Percentiles rank a stretch among this genome's conserved stretches.
Conservation (phyloP, 2,113 vertebrate genomes). For the Thunnus maccoyii region DNA sequence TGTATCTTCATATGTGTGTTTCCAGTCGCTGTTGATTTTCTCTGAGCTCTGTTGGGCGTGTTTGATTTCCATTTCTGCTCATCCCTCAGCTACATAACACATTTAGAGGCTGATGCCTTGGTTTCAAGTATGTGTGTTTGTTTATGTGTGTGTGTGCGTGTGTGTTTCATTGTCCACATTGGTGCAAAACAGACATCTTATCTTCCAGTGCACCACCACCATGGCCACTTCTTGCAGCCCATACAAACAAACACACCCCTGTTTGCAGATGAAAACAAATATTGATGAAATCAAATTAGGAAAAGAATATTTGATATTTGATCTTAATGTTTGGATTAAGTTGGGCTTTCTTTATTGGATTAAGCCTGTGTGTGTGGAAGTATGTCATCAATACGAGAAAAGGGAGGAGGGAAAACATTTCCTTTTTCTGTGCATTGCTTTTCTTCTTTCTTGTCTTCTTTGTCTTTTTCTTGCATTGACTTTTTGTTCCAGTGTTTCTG, state of each 20-base stretch:
- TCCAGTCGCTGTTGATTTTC: constrained; percentile 62
- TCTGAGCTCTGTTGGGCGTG: constrained; percentile 53
- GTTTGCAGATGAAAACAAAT: constrained; percentile 84
- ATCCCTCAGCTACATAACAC: constrained; percentile 65
- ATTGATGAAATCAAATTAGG: constrained; percentile 82
- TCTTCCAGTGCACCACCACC: constrained; percentile 60
- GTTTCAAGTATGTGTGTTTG: constrained; percentile 57
- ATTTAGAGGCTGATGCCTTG: constrained; percentile 63
- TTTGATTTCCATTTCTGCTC: constrained; percentile 74
- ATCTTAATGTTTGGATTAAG: constrained; percentile 80
- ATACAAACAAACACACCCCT: constrained; percentile 75
- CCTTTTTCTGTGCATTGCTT: constrained; percentile 21
- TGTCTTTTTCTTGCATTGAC: constrained; percentile 19
- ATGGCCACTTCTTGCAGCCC: constrained; percentile 57
- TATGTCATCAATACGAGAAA: constrained; percentile 67
- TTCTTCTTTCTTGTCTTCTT: constrained; percentile 6
- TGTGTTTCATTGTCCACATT: constrained; percentile 55
- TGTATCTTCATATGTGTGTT: constrained; percentile 37
- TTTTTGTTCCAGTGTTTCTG: not conserved
- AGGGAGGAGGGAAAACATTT: constrained; percentile 32
- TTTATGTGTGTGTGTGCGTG: constrained; percentile 35
- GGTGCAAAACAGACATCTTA: constrained; percentile 65
- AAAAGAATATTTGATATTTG: constrained; percentile 81
- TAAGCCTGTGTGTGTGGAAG: constrained; percentile 63
- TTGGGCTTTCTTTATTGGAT: constrained; percentile 77